These are phyloP conservation scores for Drosophila pseudotakahashii DNA, from an alignment of 2,888 invertebrate species.

Conservation along the genomic window DNA sequence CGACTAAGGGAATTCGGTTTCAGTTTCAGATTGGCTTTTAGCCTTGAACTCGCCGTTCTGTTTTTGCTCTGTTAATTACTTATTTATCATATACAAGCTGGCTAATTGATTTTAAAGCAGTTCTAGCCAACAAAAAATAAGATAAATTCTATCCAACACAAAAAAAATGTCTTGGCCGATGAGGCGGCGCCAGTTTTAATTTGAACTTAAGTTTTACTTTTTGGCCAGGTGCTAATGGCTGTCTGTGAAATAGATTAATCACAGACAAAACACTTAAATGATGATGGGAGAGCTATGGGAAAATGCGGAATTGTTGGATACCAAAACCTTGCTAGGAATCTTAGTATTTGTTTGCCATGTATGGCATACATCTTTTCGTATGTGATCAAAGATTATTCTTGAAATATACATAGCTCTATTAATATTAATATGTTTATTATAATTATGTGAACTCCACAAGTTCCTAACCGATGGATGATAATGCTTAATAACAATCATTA, in stretches of 20 bases:
- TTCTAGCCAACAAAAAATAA: constrained; percentile 35
- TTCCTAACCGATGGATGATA: too few relatives aligned
- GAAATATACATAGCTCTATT: not conserved
- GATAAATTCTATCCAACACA: constrained; percentile 15
- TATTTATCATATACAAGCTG: constrained; percentile 52
- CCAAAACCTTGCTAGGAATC: too few relatives aligned
- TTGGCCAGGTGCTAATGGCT: constrained; percentile 28
- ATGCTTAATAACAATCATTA: too few relatives aligned
- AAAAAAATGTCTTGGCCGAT: not conserved
- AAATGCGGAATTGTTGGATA: not conserved
- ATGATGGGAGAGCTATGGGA: not conserved
- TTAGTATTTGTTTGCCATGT: not conserved
- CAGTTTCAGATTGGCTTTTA: constrained; percentile 27
- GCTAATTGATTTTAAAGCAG: constrained; percentile 66
- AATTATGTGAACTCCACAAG: too few relatives aligned
- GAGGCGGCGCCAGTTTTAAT: constrained; percentile 42
- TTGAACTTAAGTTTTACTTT: constrained; percentile 47
- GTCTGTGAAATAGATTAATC: constrained; percentile 35
- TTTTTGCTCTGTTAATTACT: constrained; percentile 62
- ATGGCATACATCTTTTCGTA: not conserved
- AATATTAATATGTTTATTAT: not conserved
- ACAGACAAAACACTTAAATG: constrained; percentile 17
- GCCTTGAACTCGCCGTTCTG: constrained; percentile 65
- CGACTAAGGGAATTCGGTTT: constrained; percentile 37
- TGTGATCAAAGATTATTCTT: not conserved